Evolutionary conservation across 2,797 vertebrate species (phyloP).

Genomic region (Clarias fuscus): DNA sequence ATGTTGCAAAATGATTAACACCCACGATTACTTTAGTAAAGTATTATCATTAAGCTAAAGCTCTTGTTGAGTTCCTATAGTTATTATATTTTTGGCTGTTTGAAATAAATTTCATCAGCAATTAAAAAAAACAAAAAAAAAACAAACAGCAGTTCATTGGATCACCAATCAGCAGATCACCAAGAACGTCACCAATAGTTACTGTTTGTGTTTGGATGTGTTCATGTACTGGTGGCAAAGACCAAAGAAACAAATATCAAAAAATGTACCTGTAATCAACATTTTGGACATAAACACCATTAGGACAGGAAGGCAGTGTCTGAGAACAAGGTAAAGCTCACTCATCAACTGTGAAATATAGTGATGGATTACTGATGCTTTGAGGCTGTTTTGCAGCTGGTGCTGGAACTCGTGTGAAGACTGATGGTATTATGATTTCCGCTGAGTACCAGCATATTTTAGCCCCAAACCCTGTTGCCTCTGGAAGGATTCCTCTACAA

Average conservation of each 20-base stretch:
- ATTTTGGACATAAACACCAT: neutral
- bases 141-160: too few species aligned
- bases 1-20: neutral
- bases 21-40: too few species aligned
- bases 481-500: constrained; percentile 27
- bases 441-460: constrained; percentile 27
- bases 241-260: neutral
- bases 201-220: neutral
- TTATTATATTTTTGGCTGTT: neutral
- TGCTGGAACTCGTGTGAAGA: neutral
- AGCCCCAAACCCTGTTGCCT: constrained; percentile 29
- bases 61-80: neutral
- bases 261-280: neutral
- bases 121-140: neutral
- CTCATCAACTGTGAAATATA: neutral
- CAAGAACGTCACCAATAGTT: neutral
- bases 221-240: neutral
- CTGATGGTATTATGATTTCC: constrained; percentile 28
- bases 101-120: neutral
- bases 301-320: constrained; percentile 1
- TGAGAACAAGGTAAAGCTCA: neutral
- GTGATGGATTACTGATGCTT: constrained; percentile 1
- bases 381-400: constrained; percentile 15
- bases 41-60: neutral
- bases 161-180: too few species aligned